Base-by-base conservation (phyloP, 2,888 invertebrate species). In the Eupithecia centaureata region DNA sequence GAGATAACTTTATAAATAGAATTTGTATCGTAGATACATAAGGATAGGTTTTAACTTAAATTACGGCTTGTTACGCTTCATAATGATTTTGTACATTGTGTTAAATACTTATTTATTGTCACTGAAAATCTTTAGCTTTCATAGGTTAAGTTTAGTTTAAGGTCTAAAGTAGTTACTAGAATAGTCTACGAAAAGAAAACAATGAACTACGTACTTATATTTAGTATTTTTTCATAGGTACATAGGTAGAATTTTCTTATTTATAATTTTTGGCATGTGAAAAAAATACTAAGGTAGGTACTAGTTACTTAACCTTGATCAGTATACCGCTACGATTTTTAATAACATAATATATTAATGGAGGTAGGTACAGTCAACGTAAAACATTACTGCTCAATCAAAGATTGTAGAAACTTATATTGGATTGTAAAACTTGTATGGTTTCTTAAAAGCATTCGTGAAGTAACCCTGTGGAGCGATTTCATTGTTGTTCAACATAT, bases 61-160 rank as follows among this genome's bases (percentile, higher is more conserved):
- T 47, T 61, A 61, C 27, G 42, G 61, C 57, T 5, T 59, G 42
- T 42, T 61, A 38, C 47, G 61, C 68, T 64, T 57, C 32, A 56
- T 35, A 57, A 27, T 56, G 28, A 57, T 68, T 62, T 65, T 62
- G 65, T 68, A 59, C 62, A 58, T 62, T 65, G 61, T 65, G 68
- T 64, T 68, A 27, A 61, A n/a, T n/a, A 59, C 7, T 18, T 56
- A 56, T n/a, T 68, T 28, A 38, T 58, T 65, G 38, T 52, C 68
- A 65, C 58, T 38, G 57, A 13, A 42, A 30, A 56, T 61, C 2
- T 42, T 61, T 30, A 64, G 61, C 57, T 70, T 65, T 65, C 54
- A 30, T 69, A 73, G 71, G 52, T 60, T 66, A 69, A 67, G 65
- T 62, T 63, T 68, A 68, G 65, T n/a, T 12, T 72, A 72, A 67